Conservation (phyloP, 1,140 invertebrate species). For the Maniola jurtina region DNA sequence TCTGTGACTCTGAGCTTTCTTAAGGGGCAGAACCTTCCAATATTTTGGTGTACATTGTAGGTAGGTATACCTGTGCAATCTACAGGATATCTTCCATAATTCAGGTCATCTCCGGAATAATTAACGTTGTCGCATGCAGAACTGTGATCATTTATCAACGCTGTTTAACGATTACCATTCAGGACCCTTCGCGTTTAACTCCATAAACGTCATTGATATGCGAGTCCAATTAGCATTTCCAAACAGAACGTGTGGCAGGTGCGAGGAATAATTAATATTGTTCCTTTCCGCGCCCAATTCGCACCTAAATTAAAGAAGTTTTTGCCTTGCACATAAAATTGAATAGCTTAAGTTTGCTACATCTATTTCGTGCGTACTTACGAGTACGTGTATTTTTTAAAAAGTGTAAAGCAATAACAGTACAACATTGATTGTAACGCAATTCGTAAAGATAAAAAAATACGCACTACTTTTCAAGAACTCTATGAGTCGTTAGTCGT, state of each 20-base stretch:
- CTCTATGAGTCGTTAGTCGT: too few relatives aligned
- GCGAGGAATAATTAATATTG: slow-evolving; percentile 19
- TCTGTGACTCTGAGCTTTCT: too few relatives aligned
- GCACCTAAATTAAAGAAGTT: slow-evolving; percentile 11
- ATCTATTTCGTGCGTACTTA: not conserved
- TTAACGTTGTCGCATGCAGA: slow-evolving; percentile 22
- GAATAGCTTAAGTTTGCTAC: not conserved
- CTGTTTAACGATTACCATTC: slow-evolving; percentile 7
- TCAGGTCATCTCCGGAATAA: not conserved
- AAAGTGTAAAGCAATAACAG: not conserved
- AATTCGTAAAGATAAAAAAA: too few relatives aligned
- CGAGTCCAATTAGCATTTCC: slow-evolving; percentile 21
- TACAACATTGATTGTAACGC: not conserved
- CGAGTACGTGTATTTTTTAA: not conserved
- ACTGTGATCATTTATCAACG: slow-evolving; percentile 8
- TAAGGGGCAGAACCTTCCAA: too few relatives aligned
- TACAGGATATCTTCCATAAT: not conserved
- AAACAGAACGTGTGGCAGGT: slow-evolving; percentile 17
- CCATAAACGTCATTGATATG: slow-evolving; percentile 21
- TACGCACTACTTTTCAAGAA: too few relatives aligned
- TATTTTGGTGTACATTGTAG: too few relatives aligned
- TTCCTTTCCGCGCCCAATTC: slow-evolving; percentile 13
- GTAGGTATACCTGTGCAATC: too few relatives aligned
- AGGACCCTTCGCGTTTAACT: slow-evolving; percentile 12
- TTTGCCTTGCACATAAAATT: slow-evolving; percentile 1